These are phyloP conservation scores for Eurytoma californica DNA, from an alignment of 2,888 invertebrate genomes.

Conservation along the genomic window DNA sequence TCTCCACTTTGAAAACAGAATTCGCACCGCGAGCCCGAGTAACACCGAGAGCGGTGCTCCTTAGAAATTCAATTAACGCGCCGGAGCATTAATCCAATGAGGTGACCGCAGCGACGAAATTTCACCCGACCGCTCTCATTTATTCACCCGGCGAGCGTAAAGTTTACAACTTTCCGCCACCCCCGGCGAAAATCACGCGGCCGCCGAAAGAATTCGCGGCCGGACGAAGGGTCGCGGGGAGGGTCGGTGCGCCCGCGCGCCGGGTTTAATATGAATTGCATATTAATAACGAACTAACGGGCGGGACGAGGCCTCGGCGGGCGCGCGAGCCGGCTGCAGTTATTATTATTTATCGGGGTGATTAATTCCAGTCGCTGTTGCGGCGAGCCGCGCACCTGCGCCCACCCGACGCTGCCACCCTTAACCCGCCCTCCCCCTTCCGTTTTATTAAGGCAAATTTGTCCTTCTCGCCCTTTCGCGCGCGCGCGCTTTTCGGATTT, in stretches of 20 bases:
- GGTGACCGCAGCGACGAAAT: too few relatives aligned
- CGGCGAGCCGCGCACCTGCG: constrained; percentile 65
- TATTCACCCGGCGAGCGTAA: too few relatives aligned
- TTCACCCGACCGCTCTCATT: too few relatives aligned
- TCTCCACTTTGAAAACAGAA: too few relatives aligned
- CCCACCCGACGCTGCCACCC: not conserved
- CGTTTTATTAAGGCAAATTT: constrained; percentile 3
- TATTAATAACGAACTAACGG: constrained; percentile 73
- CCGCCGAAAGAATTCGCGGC: not conserved
- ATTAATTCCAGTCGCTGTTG: constrained; percentile 71
- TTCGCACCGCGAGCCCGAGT: too few relatives aligned
- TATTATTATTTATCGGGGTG: constrained; percentile 74
- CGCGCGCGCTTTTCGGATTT: not conserved
- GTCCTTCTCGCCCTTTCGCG: not conserved
- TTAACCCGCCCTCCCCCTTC: constrained; percentile 25
- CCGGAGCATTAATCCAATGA: too few relatives aligned
- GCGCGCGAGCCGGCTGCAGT: constrained; percentile 61
- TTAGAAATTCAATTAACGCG: too few relatives aligned
- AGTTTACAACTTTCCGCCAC: too few relatives aligned
- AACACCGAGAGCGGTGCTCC: too few relatives aligned
- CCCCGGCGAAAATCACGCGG: too few relatives aligned
- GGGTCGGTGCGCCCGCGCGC: constrained; percentile 53
- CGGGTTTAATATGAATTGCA: constrained; percentile 73
- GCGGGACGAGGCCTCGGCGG: constrained; percentile 14
- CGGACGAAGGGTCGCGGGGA: not conserved